Evolutionary conservation across 1,140 invertebrate genomes (phyloP).

Genomic region (Hermetia illucens): DNA sequence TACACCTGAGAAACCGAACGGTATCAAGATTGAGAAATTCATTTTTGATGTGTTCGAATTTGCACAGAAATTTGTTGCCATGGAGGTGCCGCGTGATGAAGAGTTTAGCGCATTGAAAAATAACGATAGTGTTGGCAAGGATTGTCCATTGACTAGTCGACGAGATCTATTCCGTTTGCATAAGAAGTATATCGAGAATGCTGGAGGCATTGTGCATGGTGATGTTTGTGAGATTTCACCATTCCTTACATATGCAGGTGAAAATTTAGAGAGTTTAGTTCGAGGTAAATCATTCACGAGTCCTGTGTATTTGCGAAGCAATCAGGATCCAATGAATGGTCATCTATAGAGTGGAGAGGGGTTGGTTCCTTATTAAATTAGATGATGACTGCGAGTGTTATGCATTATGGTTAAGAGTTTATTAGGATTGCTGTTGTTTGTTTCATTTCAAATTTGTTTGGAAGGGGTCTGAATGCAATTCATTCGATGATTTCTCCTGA

Average conservation of each 20-base stretch:
- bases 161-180: slow-evolving; percentile 70
- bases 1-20: slow-evolving; percentile 74
- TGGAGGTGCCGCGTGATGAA: slow-evolving; percentile 82
- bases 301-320: slow-evolving; percentile 40
- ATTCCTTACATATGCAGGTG: slow-evolving; percentile 79
- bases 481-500: no score
- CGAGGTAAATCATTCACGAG: slow-evolving; percentile 51
- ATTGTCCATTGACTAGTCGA: slow-evolving; percentile 78
- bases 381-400: no score
- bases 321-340: slow-evolving; percentile 18
- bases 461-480: no score
- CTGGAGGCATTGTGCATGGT: slow-evolving; percentile 62
- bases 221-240: slow-evolving; percentile 84
- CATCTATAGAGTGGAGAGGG: slow-evolving; percentile 17
- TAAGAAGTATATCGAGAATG: slow-evolving; percentile 63
- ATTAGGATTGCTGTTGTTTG: no score
- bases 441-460: no score
- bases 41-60: slow-evolving; percentile 98
- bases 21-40: slow-evolving; percentile 99
- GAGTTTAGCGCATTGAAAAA: slow-evolving; percentile 98
- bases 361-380: not conserved
- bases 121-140: slow-evolving; percentile 68
- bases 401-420: no score
- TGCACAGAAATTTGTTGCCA: slow-evolving; percentile 77
- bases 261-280: slow-evolving; percentile 54